These are phyloP conservation scores for Drosophila lacteicornis DNA, from an alignment of 1,140 invertebrate species.

Conservation along the genomic window DNA sequence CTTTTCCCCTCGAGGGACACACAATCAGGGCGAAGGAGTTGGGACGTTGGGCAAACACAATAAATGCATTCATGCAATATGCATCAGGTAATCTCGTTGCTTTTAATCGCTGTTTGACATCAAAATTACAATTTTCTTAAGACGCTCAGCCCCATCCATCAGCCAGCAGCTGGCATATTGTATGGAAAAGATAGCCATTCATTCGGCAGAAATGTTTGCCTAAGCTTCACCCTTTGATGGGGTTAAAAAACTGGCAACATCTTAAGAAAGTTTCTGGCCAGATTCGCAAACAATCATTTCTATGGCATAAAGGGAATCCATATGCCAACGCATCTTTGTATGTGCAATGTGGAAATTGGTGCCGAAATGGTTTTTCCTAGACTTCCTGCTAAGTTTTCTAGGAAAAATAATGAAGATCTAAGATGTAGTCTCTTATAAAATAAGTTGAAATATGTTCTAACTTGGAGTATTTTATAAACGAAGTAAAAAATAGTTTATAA, in stretches of 20 bases:
- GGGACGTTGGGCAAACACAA: constrained; percentile 61
- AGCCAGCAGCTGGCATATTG: constrained; percentile 4
- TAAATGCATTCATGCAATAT: constrained; percentile 81
- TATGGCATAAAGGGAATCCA: constrained; percentile 22
- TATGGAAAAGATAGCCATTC: constrained; percentile 41
- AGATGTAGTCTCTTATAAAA: background rate
- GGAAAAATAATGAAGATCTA: too few relatives aligned
- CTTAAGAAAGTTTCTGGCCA: constrained; percentile 52
- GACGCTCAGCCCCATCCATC: constrained; percentile 46
- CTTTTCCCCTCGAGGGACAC: background rate
- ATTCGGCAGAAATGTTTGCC: constrained; percentile 50
- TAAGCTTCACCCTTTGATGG: constrained; percentile 41
- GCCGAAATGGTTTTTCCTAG: constrained; percentile 13
- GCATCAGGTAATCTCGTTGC: constrained; percentile 83
- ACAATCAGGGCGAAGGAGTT: constrained; percentile 18
- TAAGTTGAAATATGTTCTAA: too few relatives aligned
- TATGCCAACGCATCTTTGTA: constrained; percentile 40
- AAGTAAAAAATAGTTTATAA: too few relatives aligned
- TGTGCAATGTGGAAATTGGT: constrained; percentile 63
- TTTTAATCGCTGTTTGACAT: constrained; percentile 85
- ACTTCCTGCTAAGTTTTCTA: constrained; percentile 8
- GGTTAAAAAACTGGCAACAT: constrained; percentile 27
- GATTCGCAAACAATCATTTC: constrained; percentile 29
- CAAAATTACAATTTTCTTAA: constrained; percentile 83
- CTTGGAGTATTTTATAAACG: too few relatives aligned